A percentile compares a stretch with the other conserved stretches of the same genome.
phyloP scores from a whole-genome alignment of 2,113 vertebrate genomes.

The Nothocercus nigrocapillus region DNA sequence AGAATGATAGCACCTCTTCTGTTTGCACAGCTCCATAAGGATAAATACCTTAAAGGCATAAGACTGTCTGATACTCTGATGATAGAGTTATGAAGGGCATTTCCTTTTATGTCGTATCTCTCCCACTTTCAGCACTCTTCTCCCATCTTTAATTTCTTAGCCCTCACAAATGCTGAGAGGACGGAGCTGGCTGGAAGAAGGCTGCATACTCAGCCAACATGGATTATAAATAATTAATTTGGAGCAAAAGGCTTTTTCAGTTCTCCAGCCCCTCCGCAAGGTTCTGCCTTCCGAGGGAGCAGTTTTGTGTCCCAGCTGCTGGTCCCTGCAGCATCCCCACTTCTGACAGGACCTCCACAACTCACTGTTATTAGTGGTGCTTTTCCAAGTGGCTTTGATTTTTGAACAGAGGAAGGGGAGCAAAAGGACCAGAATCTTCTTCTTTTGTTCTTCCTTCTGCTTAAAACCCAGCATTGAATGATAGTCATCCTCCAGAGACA shows the following conservation, averaged over 20 bases:
- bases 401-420: rapidly evolving
- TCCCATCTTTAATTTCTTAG: background rate
- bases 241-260: background rate
- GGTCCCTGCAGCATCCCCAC: no score
- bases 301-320: background rate
- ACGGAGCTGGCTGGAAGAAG: background rate
- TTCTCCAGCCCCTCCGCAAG: background rate
- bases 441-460: background rate
- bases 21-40: background rate
- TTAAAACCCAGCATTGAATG: background rate
- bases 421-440: background rate
- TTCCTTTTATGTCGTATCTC: background rate
- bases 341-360: background rate
- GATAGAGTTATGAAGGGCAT: background rate
- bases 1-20: background rate
- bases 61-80: background rate
- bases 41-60: background rate
- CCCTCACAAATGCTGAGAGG: conserved; percentile 35
- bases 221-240: conserved; percentile 43
- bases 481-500: background rate
- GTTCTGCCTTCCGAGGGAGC: background rate
- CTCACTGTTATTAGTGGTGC: background rate
- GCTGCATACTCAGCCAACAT: background rate
- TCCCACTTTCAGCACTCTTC: background rate
- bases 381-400: background rate